Evolutionary conservation across 1,140 invertebrate genomes (phyloP), one percentile per base, ranked within the genome.

Genomic region (Solenopsis fugax): DNA sequence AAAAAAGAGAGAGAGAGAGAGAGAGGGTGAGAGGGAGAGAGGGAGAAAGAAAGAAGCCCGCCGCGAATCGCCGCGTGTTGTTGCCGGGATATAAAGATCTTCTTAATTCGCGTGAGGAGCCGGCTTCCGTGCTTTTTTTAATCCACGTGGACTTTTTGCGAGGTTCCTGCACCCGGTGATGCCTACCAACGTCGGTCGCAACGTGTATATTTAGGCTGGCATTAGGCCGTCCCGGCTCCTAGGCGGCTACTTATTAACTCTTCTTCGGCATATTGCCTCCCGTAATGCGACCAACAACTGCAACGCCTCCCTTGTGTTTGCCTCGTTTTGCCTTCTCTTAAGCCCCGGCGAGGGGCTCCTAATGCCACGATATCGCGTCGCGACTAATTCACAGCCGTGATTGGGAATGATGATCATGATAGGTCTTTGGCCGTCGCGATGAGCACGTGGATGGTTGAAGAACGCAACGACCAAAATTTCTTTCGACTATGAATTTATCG

Each of bases 181-280:
- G 54, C 54, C 56, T 60, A 76, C 71, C 62, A 77, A 71, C 34
- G 54, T 56, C 85, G 87, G 75, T 87, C 85, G 69, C 80, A 73
- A 62, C 91, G 86, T 92, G 90, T 92, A 93, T 92, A 92, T 92
- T 93, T 92, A 92, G 92, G 92, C 86, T 69, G 85, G 80, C 69
- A 93, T 93, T 92, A 92, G 86, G 67, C 82, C 72, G 82, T 81
- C 86, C 82, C 85, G 65, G 73, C 84, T 87, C 65, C 89, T 89
- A 86, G 80, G 77, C 85, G 89, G 87, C 65, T 85, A 90, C 91
- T 93, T 93, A 93, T 93, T 93, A 93, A 85, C 90, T 84, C 81
- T 84, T 84, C 80, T 91, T 87, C 52, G 81, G 87, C 64, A 91
- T 91, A 91, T 91, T 91, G 87, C 87, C 71, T 89, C 41, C 64